Conservation (phyloP, 1,140 invertebrate species). For the Drosophila willistoni region DNA sequence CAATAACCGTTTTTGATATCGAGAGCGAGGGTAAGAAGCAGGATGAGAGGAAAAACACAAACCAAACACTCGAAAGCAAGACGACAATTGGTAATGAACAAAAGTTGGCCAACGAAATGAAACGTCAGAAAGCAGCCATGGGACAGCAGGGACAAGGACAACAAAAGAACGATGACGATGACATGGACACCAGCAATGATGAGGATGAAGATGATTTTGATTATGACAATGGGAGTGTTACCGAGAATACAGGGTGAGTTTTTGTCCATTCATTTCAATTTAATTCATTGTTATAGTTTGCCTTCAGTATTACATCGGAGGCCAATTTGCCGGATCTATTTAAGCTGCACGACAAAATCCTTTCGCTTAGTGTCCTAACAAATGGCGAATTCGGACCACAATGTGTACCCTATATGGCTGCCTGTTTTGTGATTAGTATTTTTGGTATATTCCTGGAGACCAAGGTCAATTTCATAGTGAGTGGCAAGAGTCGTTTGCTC, state of each 20-base stretch:
- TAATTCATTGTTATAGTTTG: not conserved
- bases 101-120: conserved; percentile 60
- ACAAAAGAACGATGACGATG: conserved; percentile 56
- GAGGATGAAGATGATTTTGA: conserved; percentile 72
- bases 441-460: conserved; percentile 82
- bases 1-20: conserved; percentile 72
- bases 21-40: conserved; percentile 70
- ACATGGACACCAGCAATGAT: conserved; percentile 63
- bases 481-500: conserved; percentile 63
- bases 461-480: conserved; percentile 77
- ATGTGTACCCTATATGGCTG: conserved; percentile 79
- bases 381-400: conserved; percentile 78
- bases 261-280: not conserved
- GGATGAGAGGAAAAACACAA: conserved; percentile 36
- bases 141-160: conserved; percentile 12
- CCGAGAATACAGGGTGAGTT: conserved; percentile 59
- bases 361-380: conserved; percentile 72
- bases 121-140: conserved; percentile 41
- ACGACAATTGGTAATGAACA: conserved; percentile 57
- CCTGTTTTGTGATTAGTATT: conserved; percentile 76
- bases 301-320: conserved; percentile 64
- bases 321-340: conserved; percentile 73
- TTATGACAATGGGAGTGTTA: conserved; percentile 57
- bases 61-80: conserved; percentile 35
- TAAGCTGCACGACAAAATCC: conserved; percentile 78